Percentiles rank a stretch among this genome's conserved stretches.
Evolutionary conservation across 2,888 invertebrate genomes (phyloP).

Genomic region (Tenthredo amoena): DNA sequence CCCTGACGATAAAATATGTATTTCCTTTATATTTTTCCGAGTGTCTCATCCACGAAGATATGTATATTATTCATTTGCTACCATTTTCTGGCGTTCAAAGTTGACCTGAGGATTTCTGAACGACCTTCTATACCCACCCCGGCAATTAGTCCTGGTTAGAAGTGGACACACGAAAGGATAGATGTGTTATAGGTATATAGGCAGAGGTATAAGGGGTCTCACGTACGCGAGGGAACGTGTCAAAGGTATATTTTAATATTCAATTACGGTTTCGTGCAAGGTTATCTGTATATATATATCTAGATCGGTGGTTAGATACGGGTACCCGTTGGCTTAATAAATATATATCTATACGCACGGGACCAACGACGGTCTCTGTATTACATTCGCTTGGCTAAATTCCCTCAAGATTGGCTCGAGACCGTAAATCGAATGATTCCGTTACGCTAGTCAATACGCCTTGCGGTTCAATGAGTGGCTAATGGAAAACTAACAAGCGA

Average conservation of each 20-base stretch:
- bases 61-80: neutral
- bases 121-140: neutral
- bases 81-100: neutral
- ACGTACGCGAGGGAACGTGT: conserved; percentile 42
- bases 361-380: conserved; percentile 4
- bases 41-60: neutral
- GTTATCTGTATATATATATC: conserved; percentile 39
- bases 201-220: neutral
- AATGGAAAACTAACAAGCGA: conserved; percentile 46
- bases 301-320: conserved; percentile 41
- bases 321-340: conserved; percentile 33
- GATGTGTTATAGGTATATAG: neutral
- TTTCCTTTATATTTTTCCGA: neutral
- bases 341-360: conserved; percentile 14
- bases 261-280: conserved; percentile 51
- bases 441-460: conserved; percentile 47
- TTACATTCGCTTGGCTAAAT: conserved; percentile 40
- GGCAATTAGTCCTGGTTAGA: neutral
- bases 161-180: conserved; percentile 33
- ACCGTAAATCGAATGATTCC: conserved; percentile 48
- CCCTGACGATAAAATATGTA: neutral
- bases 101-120: neutral
- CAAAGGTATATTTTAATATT: conserved; percentile 52
- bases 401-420: conserved; percentile 45
- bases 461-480: conserved; percentile 35